Evolutionary conservation across 2,888 invertebrate species (phyloP), one percentile per base, ranked within the genome.

Genomic region (Machimus rusticus): DNA sequence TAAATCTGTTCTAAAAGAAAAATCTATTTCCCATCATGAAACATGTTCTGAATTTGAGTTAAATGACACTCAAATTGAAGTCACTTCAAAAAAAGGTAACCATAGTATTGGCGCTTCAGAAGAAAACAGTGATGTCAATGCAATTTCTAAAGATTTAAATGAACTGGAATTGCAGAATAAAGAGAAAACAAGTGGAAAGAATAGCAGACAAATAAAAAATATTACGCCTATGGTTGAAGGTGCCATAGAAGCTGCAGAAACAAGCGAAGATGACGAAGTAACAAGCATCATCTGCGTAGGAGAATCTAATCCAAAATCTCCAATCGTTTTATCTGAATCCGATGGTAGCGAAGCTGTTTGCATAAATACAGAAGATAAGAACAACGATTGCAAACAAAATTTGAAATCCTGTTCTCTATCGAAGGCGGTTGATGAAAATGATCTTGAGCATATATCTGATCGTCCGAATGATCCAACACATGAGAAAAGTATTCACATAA

Each of bases 231-330:
- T 16, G 23, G 66, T 66, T 66, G 9, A 23, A 14, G 8, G 2
- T 28, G 19, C 28, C 12, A 66, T 12, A 66, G 79, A 51, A 5
- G 0, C 23, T n/a, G 28, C 31, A 51, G 79, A 57, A 37, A 3
- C 31, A 82, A 82, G 82, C n/a, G 57, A 82, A 16, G 82, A 82
- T 37, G 82, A 82, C 1, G 57, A 82, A 39, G 12, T 57, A 9
- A n/a, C 37, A 1, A 82, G 37, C 37, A 82, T 66, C 19, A 82
- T 82, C n/a, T 55, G 37, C 8, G 66, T 82, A 6, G 82, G 34
- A 57, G 66, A 82, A 16, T 37, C 82, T 37, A 82, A 37, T 23
- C 1, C 57, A 37, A 82, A 57, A 57, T 57, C 82, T 9, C 66
- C 82, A 66, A 37, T 57, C 16, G 9, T 37, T 1, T 14, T 66